phyloP scores from a whole-genome alignment of 2,797 vertebrate genomes.

The Catharus ustulatus region DNA sequence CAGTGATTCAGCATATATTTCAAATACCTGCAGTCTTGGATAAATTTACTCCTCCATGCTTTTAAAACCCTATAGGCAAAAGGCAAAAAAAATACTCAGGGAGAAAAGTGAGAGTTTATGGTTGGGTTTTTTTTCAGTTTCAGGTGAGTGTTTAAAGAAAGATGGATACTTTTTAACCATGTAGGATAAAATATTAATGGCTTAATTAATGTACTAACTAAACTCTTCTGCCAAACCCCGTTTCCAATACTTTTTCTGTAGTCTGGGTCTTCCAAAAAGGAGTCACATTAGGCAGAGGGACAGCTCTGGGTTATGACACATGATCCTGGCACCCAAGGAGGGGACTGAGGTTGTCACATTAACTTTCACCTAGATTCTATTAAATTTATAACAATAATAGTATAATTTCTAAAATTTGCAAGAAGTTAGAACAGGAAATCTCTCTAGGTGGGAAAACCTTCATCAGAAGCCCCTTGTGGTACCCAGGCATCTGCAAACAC shows the following conservation, averaged over 20 bases:
- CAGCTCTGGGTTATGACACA: neutral
- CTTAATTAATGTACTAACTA: neutral
- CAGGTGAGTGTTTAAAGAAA: neutral
- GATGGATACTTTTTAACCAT: fast-evolving
- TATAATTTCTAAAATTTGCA: neutral
- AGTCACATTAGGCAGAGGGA: fast-evolving
- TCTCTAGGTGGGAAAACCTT: neutral
- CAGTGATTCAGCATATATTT: slow-evolving; percentile 30
- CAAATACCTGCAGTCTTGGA: neutral
- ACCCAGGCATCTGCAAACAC: neutral
- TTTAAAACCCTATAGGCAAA: neutral
- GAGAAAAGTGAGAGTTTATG: neutral
- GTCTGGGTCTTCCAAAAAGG: neutral
- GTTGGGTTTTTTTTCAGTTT: neutral
- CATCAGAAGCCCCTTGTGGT: neutral
- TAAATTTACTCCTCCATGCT: neutral
- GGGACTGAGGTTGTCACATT: neutral
- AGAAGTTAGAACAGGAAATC: neutral
- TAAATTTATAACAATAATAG: neutral
- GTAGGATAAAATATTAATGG: neutral
- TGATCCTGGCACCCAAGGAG: neutral
- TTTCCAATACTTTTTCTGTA: neutral
- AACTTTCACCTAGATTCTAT: neutral
- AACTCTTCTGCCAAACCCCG: fast-evolving
- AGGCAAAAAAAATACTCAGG: neutral